Conservation (phyloP, 2,113 vertebrate genomes). For the Hylia prasina region DNA sequence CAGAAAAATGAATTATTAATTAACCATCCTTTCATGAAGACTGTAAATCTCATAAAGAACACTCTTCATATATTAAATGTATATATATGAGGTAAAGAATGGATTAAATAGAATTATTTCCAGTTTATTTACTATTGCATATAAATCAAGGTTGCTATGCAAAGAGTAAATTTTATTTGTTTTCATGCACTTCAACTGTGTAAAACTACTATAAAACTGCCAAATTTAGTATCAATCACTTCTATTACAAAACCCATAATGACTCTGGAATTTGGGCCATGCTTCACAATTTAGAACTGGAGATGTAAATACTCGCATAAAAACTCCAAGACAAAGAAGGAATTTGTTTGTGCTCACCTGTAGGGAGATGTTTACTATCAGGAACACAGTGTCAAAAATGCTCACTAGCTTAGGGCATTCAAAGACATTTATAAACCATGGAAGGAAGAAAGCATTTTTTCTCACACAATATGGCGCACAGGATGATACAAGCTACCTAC, state of each 20-base stretch:
- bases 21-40: background rate
- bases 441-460: background rate
- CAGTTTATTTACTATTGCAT: background rate
- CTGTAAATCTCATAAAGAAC: background rate
- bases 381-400: background rate
- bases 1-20: background rate
- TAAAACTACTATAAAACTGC: background rate
- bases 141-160: background rate
- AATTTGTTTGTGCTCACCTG: background rate
- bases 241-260: background rate
- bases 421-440: background rate
- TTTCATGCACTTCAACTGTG: background rate
- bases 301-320: background rate
- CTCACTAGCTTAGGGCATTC: background rate
- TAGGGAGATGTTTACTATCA: background rate
- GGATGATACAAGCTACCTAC: background rate
- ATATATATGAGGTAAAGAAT: background rate
- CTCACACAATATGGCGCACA: background rate
- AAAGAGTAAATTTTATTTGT: background rate
- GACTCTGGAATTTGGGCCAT: background rate
- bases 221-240: background rate
- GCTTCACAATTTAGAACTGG: background rate
- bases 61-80: background rate
- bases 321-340: background rate
- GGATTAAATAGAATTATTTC: background rate